phyloP scores from a whole-genome alignment of 2,888 invertebrate genomes.

The Ophonus ardosiacus region DNA sequence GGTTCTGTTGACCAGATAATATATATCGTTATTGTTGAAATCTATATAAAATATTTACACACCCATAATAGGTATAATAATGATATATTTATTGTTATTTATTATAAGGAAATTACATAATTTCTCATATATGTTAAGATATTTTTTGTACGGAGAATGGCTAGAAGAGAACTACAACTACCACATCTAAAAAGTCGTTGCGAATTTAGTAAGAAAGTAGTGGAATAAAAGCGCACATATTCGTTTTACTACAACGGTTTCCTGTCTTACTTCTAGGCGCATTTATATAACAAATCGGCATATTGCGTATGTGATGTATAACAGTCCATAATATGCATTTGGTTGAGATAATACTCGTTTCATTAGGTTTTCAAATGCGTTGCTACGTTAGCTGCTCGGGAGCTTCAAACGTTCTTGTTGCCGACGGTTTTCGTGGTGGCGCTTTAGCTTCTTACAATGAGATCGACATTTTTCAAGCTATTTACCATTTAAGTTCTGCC shows the following conservation, averaged over 20 bases:
- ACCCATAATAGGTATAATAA: too few relatives aligned
- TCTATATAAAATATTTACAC: too few relatives aligned
- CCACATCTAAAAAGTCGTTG: neutral
- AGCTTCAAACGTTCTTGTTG: neutral
- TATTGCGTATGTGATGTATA: conserved; percentile 44
- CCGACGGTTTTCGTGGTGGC: neutral
- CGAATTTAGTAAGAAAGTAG: neutral
- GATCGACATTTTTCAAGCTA: neutral
- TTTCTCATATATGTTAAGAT: neutral
- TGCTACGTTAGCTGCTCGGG: neutral
- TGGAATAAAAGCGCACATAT: neutral
- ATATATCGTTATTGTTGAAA: too few relatives aligned
- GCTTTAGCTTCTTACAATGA: neutral
- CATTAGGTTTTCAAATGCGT: conserved; percentile 58
- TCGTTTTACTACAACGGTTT: conserved; percentile 11
- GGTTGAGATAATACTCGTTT: conserved; percentile 37
- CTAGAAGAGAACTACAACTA: neutral
- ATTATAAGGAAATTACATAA: too few relatives aligned
- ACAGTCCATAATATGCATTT: conserved; percentile 19
- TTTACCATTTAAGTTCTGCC: neutral
- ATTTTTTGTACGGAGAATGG: neutral
- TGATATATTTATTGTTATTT: too few relatives aligned
- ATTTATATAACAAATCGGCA: conserved; percentile 41
- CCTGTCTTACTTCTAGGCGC: conserved; percentile 9
- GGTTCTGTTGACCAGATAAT: too few relatives aligned